These are phyloP conservation scores for Crypturellus undulatus DNA, from an alignment of 2,113 vertebrate genomes.

Conservation along the genomic window DNA sequence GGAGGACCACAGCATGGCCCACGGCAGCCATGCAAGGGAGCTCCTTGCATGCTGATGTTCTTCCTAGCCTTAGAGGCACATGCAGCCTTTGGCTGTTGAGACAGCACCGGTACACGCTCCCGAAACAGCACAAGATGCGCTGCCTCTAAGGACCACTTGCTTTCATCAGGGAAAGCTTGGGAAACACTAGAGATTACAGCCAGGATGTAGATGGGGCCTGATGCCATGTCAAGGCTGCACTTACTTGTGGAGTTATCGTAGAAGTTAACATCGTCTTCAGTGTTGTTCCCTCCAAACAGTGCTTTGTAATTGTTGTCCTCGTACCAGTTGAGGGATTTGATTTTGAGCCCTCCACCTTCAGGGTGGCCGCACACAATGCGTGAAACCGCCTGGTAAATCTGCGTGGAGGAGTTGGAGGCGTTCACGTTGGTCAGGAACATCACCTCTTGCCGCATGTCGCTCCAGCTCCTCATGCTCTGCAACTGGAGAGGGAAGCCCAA, in stretches of 20 bases:
- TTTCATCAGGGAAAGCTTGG: background rate
- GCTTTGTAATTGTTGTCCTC: conserved; percentile 99
- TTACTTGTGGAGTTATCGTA: conserved; percentile 87
- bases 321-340: conserved; percentile 99
- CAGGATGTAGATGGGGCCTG: background rate
- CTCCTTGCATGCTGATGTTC: background rate
- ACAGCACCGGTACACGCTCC: rapidly evolving
- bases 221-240: background rate
- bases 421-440: conserved; percentile 86
- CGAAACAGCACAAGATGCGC: background rate
- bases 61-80: background rate
- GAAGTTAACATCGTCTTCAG: conserved; percentile 76
- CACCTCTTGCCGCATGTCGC: conserved; percentile 94
- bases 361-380: conserved; percentile 96
- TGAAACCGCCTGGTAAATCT: conserved; percentile 95
- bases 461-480: conserved; percentile 92
- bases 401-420: conserved; percentile 84
- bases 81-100: too few species aligned
- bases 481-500: conserved; percentile 73
- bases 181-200: background rate
- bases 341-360: conserved; percentile 94
- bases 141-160: background rate
- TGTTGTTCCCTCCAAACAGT: conserved; percentile 86
- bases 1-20: background rate
- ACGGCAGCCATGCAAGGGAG: background rate